These are phyloP conservation scores for Gephyroberyx darwinii DNA, from an alignment of 2,797 vertebrate species.

Conservation along the genomic window DNA sequence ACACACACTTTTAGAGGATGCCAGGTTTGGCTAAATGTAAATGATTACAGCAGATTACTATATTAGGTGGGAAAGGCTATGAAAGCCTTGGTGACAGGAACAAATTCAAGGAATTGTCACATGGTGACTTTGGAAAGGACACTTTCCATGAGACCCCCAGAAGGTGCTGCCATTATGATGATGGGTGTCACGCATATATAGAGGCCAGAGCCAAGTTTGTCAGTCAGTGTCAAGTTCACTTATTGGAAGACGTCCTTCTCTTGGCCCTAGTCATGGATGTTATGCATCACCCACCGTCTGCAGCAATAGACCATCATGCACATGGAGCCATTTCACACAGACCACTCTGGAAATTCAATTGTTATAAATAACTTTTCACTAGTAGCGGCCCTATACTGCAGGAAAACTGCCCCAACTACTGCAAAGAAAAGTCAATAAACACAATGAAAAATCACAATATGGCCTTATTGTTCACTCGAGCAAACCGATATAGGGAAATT, in stretches of 20 bases:
- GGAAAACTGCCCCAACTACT: not conserved
- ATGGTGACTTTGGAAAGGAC: conserved; percentile 32
- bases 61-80: not conserved
- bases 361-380: not conserved
- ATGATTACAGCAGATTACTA: conserved; percentile 23
- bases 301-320: conserved; percentile 13
- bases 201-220: conserved; percentile 24
- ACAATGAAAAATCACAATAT: too few relatives aligned
- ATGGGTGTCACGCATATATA: conserved; percentile 20
- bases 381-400: not conserved
- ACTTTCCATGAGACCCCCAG: conserved; percentile 13
- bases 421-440: not conserved
- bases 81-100: conserved; percentile 8
- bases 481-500: too few relatives aligned
- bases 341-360: too few relatives aligned
- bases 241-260: conserved; percentile 60
- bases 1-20: not conserved
- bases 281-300: conserved; percentile 44
- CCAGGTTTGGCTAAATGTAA: not conserved
- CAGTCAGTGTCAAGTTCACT: conserved; percentile 59
- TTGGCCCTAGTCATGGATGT: conserved; percentile 25
- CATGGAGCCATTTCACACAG: conserved; percentile 16
- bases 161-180: conserved; percentile 2
- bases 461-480: too few relatives aligned
- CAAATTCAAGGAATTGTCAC: conserved; percentile 29